Evolutionary conservation across 2,113 vertebrate species (phyloP), one percentile per base, ranked within the genome.

Genomic region (Cichladusa arquata): DNA sequence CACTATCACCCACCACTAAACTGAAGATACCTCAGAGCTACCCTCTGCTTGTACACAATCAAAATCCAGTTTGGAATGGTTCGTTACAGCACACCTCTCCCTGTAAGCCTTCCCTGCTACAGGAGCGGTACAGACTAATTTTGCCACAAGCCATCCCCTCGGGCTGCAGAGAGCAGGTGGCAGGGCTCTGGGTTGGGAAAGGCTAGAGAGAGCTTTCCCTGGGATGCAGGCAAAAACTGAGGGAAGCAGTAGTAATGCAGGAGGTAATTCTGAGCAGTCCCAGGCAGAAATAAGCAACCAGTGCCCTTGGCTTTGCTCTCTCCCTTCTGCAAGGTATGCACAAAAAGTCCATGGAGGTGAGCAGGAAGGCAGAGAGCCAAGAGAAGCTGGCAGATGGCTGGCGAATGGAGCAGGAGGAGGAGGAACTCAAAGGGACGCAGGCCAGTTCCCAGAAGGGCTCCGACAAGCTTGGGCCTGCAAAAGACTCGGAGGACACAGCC

Each of bases 331-430:
- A 97, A 99, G 99, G 99, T 58, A 99, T 99, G 99, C 99, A 99
- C 97, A 99, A 99, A 94, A 99, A 99, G 94, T 99, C 99, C 57
- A 73, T 98, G 71, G 99, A 98, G 86, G 97, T 98, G 89, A 92
- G 96, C 81, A 98, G 97, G 73, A 99, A 98, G 92, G 87, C 96
- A 14, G 98, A 98, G 54, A 90, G 88, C 58, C 97, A 97, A 88
- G 98, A 97, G 92, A 98, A 98, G 31, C 89, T 97, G 42, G 86
- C 97, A 36, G 96, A 96, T 73, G 97, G 97, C 44, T 97, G 97
- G 62, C 96, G 60, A 66, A 93, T 61, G 0, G 98, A 98, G 56
- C 93, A 96, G 4, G 95, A 97, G 83, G 96, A 96, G 56, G 88
- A 97, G 60, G 62, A 97, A 88, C 93, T 97, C 54, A 95, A 96